Percentiles rank a stretch among this genome's conserved stretches.
Conservation (phyloP, 1,140 invertebrate genomes). For the Venturia canescens region DNA sequence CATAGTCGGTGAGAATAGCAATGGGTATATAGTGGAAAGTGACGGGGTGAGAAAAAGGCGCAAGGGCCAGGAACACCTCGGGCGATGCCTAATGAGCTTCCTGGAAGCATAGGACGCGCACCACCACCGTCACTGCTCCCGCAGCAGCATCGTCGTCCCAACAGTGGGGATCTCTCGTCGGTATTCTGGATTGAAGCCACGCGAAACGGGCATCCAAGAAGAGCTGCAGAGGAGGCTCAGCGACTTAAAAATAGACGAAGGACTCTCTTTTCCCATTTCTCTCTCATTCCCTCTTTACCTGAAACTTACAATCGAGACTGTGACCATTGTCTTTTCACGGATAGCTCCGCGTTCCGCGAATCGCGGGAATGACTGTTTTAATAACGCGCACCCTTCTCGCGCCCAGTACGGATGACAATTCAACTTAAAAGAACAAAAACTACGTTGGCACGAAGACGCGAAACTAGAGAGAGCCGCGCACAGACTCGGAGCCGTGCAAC, state of each 20-base stretch:
- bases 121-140: no score
- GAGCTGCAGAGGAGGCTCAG: constrained; percentile 38
- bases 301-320: constrained; percentile 61
- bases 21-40: background rate
- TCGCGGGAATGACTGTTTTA: constrained; percentile 63
- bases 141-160: constrained; percentile 67
- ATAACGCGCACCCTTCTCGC: constrained; percentile 58
- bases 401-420: constrained; percentile 61
- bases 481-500: background rate
- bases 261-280: constrained; percentile 28
- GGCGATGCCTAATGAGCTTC: constrained; percentile 71
- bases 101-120: constrained; percentile 62
- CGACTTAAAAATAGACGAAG: constrained; percentile 44
- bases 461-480: constrained; percentile 9
- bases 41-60: constrained; percentile 46
- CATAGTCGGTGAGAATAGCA: constrained; percentile 13
- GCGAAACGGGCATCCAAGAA: constrained; percentile 38
- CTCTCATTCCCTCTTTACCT: background rate
- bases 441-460: background rate
- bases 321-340: constrained; percentile 61
- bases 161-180: constrained; percentile 28
- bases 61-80: constrained; percentile 63
- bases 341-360: constrained; percentile 47
- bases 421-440: constrained; percentile 59
- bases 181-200: constrained; percentile 39